Base-by-base conservation (phyloP, 2,888 invertebrate species). In the Malacosoma neustria region DNA sequence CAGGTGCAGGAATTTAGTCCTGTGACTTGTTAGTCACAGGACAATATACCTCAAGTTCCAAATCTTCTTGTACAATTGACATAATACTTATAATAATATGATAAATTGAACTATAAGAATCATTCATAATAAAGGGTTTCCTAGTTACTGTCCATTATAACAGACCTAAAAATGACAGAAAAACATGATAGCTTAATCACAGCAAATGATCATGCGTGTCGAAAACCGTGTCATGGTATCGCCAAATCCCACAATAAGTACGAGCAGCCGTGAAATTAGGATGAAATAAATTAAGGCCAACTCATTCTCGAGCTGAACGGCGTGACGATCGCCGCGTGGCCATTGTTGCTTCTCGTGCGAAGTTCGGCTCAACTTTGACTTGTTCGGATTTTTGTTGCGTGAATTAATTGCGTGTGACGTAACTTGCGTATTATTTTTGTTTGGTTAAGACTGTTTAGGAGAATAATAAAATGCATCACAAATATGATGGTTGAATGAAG, bases 251-350 rank as follows among this genome's bases (percentile, higher is more conserved):
- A 81, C 84, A 82, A 82, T 79, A 64, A 67, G 57, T 69, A 77
- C 68, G 72, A 79, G 67, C 67, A 59, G 68, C 61, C 82, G 76
- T 84, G 77, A 85, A 85, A 85, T 84, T 74, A 80, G 72, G 49
- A 55, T 61, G 54, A 64, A 64, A 70, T 68, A 64, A 80, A 74
- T 81, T 72, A 80, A 74, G 76, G 77, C 76, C 61, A 66, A 64
- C 57, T 69, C 64, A 69, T 68, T 70, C 61, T 64, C 57, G 45
- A 59, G 48, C 43, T 57, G 57, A 71, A 47, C 62, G 56, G 70
- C 74, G 71, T 75, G 67, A 63, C 73, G 66, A 39, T 42, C 39
- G 80, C 75, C 81, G 76, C 82, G 82, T 82, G 82, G 41, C 56
- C 64, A 64, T 80, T 81, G 75, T 76, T 53, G 55, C 41, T 42